Evolutionary conservation across 1,140 invertebrate species (phyloP), one percentile per base, ranked within the genome.

Genomic region (Pogonomyrmex barbatus): DNA sequence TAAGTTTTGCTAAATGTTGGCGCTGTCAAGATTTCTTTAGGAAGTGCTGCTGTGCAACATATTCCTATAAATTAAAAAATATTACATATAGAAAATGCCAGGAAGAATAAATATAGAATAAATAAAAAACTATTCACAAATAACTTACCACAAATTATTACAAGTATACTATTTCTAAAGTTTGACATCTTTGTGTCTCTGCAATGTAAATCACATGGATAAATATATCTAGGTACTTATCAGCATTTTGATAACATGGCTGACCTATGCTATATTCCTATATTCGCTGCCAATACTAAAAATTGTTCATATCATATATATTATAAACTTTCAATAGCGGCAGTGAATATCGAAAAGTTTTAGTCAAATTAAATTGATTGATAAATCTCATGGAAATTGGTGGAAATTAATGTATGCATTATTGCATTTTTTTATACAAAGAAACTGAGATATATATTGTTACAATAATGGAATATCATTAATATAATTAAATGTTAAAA

Each of bases 1-100:
- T 98, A 98, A 8, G 96, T 96, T 10, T 95, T 92, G 90, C 96
- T 97, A 96, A 97, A 98, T 93, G 94, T 92, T 45, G 97, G 97
- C 17, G 96, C 63, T 79, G 12, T 65, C 9, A 85, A 36, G 2
- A 10, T 42, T 50, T 39, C 12, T 39, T 75, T 45, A 9, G 14
- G 3, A 39, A 45, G 62, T 0, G 36, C 36, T 42, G 4, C 1
- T 58, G n/a, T 2, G 24, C 12, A 70, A 36, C 14, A 77, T 47
- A 63, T 56, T 36, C 67, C 75, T 71, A 58, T 9, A 68, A 70
- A 39, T 47, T 33, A 30, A 54, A 39, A 70, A 62, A 58, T 73
- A 24, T 52, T 76, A 30, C 47, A 67, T 39, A 30, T 52, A 73
- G 24, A 56, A 39, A 50, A 67, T 33, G 4, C n/a, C 30, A 30